phyloP scores from a whole-genome alignment of 2,113 vertebrate species.

The Gymnogyps californianus region DNA sequence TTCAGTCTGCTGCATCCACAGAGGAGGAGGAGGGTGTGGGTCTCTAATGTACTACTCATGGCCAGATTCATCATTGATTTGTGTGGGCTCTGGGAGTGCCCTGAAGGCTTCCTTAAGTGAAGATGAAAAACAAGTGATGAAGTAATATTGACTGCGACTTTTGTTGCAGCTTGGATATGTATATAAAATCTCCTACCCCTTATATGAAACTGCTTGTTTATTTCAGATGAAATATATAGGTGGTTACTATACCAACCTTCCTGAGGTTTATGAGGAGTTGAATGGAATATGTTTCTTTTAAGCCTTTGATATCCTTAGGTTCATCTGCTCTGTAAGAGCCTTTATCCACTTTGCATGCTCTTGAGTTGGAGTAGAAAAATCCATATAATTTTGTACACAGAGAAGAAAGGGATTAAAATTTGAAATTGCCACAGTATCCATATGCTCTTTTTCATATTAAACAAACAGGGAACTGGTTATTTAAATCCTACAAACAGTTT shows the following conservation, averaged over 20 bases:
- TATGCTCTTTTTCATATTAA: not conserved
- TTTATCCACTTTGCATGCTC: not conserved
- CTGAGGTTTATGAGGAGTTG: not conserved
- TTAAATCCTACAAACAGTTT: not conserved
- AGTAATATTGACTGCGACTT: not conserved
- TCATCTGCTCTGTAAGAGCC: not conserved
- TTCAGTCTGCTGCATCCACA: not conserved
- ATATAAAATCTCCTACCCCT: not conserved
- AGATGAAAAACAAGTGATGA: not conserved
- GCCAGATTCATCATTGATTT: not conserved
- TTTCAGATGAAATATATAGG: not conserved
- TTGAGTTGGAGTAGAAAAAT: not conserved
- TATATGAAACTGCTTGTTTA: not conserved
- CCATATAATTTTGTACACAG: not conserved
- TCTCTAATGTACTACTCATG: fast-evolving
- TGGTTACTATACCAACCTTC: not conserved
- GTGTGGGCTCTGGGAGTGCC: not conserved
- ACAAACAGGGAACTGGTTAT: not conserved
- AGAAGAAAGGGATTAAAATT: not conserved
- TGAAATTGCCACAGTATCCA: not conserved
- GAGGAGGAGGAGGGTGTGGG: not conserved
- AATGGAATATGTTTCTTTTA: not conserved
- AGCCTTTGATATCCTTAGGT: not conserved
- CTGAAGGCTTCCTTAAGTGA: not conserved
- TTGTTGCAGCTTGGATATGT: not conserved